Evolutionary conservation across 2,888 invertebrate species (phyloP).

Genomic region (Leucophenga maculata): DNA sequence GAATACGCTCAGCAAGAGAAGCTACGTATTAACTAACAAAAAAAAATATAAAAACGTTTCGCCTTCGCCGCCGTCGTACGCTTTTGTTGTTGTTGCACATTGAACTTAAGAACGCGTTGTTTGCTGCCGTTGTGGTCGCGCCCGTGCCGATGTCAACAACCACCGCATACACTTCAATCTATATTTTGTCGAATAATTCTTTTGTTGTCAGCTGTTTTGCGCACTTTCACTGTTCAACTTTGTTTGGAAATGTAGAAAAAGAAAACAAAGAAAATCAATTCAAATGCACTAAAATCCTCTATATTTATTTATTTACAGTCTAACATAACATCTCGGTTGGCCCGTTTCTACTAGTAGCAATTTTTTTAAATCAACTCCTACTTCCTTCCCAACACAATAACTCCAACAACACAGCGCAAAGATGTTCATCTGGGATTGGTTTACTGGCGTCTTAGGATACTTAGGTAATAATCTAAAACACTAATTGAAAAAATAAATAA

Average conservation of each 20-base stretch:
- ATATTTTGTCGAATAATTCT: conserved; percentile 7
- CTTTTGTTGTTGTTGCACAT: conserved; percentile 16
- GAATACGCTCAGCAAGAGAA: background rate
- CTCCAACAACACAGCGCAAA: conserved; percentile 49
- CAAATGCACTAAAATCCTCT: background rate
- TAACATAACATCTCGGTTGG: conserved; percentile 44
- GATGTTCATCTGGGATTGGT: conserved; percentile 98
- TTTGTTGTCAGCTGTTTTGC: conserved; percentile 37
- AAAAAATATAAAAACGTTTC: background rate
- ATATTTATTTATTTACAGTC: conserved; percentile 31
- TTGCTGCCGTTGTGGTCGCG: background rate
- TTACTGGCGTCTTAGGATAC: conserved; percentile 93
- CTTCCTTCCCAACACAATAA: conserved; percentile 37
- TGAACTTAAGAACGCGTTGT: conserved; percentile 8
- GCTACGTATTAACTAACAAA: background rate
- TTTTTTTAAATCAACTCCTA: background rate
- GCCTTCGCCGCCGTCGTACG: background rate
- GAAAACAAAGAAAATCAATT: conserved; percentile 30
- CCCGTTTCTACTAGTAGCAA: conserved; percentile 45
- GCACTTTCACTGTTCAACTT: conserved; percentile 8
- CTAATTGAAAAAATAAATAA: too few relatives aligned
- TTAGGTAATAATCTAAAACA: conserved; percentile 79
- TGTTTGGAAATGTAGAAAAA: background rate
- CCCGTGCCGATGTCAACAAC: too few relatives aligned
- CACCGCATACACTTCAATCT: background rate